Conservation (phyloP, 2,113 vertebrate genomes). For the Pycnonotus jocosus region DNA sequence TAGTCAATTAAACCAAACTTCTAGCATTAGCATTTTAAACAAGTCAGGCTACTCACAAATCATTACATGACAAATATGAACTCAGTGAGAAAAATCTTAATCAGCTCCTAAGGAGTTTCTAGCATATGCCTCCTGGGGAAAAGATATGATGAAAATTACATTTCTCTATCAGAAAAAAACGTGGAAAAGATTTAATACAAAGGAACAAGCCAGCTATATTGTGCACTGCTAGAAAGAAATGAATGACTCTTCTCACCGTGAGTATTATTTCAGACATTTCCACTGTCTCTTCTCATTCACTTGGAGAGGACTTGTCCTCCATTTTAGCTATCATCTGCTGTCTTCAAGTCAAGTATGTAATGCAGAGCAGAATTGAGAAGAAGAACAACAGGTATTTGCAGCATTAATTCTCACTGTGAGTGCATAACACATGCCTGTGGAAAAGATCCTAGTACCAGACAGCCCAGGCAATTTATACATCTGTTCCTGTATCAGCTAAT, state of each 20-base stretch:
- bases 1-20: neutral
- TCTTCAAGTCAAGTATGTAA: neutral
- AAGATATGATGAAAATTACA: neutral
- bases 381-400: neutral
- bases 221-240: neutral
- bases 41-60: neutral
- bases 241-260: neutral
- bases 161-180: neutral
- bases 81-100: slow-evolving; percentile 32
- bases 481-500: neutral
- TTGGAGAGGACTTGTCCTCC: neutral
- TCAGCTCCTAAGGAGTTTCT: neutral
- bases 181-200: neutral
- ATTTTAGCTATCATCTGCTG: neutral
- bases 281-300: neutral
- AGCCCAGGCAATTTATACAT: neutral
- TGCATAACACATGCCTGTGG: neutral
- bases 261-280: neutral
- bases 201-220: neutral
- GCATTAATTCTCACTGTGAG: neutral
- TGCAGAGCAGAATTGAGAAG: neutral
- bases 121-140: neutral
- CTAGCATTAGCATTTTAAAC: slow-evolving; percentile 24
- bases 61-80: slow-evolving; percentile 6
- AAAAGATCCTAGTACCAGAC: neutral